These are phyloP conservation scores for Caenorhabditis panamensis DNA, from an alignment of 2,888 invertebrate genomes.

Conservation along the genomic window DNA sequence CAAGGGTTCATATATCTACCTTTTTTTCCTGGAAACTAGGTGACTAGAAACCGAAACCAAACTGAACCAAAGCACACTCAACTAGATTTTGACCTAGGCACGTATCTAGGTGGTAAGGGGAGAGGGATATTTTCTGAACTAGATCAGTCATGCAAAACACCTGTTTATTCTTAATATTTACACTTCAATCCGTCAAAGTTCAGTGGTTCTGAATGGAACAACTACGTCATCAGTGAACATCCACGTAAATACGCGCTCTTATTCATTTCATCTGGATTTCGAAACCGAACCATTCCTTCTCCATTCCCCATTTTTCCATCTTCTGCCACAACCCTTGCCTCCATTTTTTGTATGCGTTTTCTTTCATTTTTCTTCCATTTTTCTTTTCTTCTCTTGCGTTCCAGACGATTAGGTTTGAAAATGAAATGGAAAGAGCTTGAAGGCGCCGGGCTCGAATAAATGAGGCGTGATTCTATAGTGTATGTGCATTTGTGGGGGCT, in stretches of 20 bases:
- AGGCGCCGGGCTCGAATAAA: background rate
- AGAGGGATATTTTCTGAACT: too few species aligned
- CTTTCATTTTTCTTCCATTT: background rate
- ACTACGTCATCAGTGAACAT: background rate
- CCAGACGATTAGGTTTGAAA: conserved; percentile 16
- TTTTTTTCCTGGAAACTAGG: conserved; percentile 1
- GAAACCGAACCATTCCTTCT: background rate
- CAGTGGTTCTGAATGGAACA: conserved; percentile 4
- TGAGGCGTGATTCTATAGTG: conserved; percentile 23
- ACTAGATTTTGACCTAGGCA: background rate
- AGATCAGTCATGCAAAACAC: background rate
- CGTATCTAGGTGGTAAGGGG: too few species aligned
- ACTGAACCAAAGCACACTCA: conserved; percentile 5
- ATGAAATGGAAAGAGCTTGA: conserved; percentile 2
- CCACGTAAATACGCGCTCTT: too few species aligned
- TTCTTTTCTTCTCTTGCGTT: background rate
- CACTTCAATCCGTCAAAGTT: conserved; percentile 3
- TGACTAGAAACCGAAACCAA: too few species aligned
- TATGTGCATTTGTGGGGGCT: background rate
- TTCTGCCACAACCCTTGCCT: background rate
- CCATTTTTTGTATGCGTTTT: conserved; percentile 3
- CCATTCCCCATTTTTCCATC: background rate
- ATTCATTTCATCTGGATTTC: background rate
- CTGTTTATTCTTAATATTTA: too few species aligned
- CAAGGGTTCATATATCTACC: conserved; percentile 1